Evolutionary conservation across 1,140 invertebrate genomes (phyloP).

Genomic region (Wiebesia pumilae): DNA sequence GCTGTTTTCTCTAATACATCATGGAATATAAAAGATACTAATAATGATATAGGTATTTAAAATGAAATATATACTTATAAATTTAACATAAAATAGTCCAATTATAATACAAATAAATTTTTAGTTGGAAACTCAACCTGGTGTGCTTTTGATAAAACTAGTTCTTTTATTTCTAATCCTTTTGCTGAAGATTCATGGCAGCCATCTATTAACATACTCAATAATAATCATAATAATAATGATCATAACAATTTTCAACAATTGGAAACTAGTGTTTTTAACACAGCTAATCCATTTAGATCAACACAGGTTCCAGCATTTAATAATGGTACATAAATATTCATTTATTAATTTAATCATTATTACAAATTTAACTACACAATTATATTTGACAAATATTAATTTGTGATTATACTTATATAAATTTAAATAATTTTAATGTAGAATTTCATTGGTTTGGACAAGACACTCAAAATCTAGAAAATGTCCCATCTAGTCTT

Average conservation of each 20-base stretch:
- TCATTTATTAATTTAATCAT: too few relatives aligned
- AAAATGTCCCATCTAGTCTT: slow-evolving; percentile 73
- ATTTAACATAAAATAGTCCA: not conserved
- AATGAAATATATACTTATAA: not conserved
- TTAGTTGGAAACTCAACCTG: slow-evolving; percentile 66
- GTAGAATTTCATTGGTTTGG: slow-evolving; percentile 68
- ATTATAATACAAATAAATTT: slow-evolving; percentile 51
- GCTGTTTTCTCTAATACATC: slow-evolving; percentile 60
- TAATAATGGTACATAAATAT: slow-evolving; percentile 66
- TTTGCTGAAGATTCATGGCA: slow-evolving; percentile 69
- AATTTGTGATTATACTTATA: slow-evolving; percentile 19
- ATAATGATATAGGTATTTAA: slow-evolving; percentile 57
- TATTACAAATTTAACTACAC: too few relatives aligned
- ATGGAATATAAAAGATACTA: slow-evolving; percentile 70
- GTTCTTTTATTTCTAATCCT: slow-evolving; percentile 70
- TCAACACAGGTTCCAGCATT: slow-evolving; percentile 63
- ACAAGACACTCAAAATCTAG: slow-evolving; percentile 66
- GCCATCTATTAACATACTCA: slow-evolving; percentile 68
- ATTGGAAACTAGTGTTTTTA: slow-evolving; percentile 65
- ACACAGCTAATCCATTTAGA: slow-evolving; percentile 70
- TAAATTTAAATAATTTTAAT: slow-evolving; percentile 37
- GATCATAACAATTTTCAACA: slow-evolving; percentile 65
- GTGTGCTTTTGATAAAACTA: slow-evolving; percentile 65
- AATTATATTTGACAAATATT: not conserved
- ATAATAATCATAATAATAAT: slow-evolving; percentile 61